Evolutionary conservation across 2,797 vertebrate genomes (phyloP).

Genomic region (Melanogrammus aeglefinus): DNA sequence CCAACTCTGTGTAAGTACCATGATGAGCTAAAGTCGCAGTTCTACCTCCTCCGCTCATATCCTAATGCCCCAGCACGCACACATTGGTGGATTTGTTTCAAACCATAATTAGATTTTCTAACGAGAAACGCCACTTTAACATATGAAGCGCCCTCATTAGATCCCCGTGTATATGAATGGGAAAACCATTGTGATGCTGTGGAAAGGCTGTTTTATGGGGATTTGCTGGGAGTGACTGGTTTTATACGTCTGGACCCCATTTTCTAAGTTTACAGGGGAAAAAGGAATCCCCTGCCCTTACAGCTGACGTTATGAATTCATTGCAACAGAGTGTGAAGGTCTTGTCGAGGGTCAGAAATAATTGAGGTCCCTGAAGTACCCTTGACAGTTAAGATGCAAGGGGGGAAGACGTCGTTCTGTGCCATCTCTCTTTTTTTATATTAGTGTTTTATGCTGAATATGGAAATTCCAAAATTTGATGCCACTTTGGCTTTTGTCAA

Average conservation of each 20-base stretch:
- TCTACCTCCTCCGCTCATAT: not conserved
- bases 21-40: not conserved
- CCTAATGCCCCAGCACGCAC: not conserved
- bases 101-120: not conserved
- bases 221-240: not conserved
- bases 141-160: not conserved
- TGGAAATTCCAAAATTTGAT: not conserved
- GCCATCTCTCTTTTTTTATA: not conserved
- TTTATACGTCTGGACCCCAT: not conserved
- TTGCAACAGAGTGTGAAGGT: not conserved
- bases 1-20: not conserved
- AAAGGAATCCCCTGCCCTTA: not conserved
- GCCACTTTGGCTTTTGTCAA: not conserved
- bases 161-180: not conserved
- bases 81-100: not conserved
- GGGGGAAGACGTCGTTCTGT: not conserved
- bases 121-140: not conserved
- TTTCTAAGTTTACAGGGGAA: not conserved
- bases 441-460: not conserved
- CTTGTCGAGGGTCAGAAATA: not conserved
- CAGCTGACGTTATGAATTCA: not conserved
- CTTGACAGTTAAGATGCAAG: not conserved
- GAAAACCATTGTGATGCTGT: not conserved
- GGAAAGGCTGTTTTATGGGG: not conserved
- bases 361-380: not conserved